Evolutionary conservation across 2,797 vertebrate species (phyloP).

Genomic region (Chromis chromis): DNA sequence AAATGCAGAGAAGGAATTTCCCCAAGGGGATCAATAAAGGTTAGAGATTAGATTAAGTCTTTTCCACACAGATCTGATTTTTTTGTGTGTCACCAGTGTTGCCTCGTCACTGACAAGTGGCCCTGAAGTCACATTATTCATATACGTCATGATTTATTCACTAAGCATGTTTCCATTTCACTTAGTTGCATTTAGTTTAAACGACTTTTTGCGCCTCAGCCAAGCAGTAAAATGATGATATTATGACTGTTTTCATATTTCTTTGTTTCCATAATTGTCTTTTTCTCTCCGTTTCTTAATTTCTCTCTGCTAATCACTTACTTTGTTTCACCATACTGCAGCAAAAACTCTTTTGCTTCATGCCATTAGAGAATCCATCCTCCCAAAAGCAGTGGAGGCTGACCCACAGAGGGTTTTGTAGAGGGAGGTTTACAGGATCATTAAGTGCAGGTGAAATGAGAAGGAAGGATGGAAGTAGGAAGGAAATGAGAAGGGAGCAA

Average conservation of each 20-base stretch:
- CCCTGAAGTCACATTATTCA: background rate
- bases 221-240: background rate
- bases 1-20: no score
- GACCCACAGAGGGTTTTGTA: constrained; percentile 4
- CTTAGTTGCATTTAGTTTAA: background rate
- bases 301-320: constrained; percentile 10
- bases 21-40: no score
- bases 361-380: constrained; percentile 29
- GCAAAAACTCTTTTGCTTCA: constrained; percentile 30
- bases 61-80: background rate
- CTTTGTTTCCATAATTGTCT: background rate
- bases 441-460: constrained; percentile 32
- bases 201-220: background rate
- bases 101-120: background rate
- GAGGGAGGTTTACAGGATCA: constrained; percentile 17
- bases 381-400: constrained; percentile 13
- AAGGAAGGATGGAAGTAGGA: background rate
- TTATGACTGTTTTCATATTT: background rate
- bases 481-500: background rate
- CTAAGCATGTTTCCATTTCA: background rate
- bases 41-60: no score
- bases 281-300: background rate
- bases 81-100: background rate
- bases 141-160: background rate
- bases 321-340: constrained; percentile 21